A percentile compares a stretch with the other conserved stretches of the same genome.
phyloP scores from a whole-genome alignment of 64 coral and sea anemone species.

The Montipora foliosa region DNA sequence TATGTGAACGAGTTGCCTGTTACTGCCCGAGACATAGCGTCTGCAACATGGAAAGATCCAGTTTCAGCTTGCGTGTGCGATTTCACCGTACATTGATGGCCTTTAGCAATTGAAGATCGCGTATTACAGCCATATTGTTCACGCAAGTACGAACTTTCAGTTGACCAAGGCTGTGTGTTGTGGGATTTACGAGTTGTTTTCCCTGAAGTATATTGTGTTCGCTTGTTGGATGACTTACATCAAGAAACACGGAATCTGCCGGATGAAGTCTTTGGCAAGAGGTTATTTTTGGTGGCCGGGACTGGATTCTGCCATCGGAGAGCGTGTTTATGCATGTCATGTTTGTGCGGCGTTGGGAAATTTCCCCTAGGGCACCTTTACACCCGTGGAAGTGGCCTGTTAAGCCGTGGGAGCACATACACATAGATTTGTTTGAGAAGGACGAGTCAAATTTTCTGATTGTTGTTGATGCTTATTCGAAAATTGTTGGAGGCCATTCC shows the following conservation, averaged over 20 bases:
- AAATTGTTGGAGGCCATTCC: too few species aligned
- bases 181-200: not conserved
- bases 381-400: too few species aligned
- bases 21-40: not conserved
- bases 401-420: not conserved
- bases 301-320: not conserved
- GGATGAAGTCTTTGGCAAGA: too few species aligned
- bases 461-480: too few species aligned
- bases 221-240: not conserved
- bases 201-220: not conserved
- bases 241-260: slow-evolving; percentile 19
- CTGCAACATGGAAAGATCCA: not conserved
- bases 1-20: not conserved
- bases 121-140: not conserved
- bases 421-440: not conserved
- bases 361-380: too few species aligned
- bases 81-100: not conserved
- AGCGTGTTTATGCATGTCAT: not conserved
- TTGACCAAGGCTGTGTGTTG: too few species aligned
- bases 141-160: not conserved
- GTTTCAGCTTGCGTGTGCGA: not conserved
- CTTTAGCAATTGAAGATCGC: not conserved
- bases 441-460: not conserved
- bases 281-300: slow-evolving; percentile 22
- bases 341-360: not conserved